These are phyloP conservation scores for Bombylius discolor DNA, from an alignment of 2,888 invertebrate species.

Conservation along the genomic window DNA sequence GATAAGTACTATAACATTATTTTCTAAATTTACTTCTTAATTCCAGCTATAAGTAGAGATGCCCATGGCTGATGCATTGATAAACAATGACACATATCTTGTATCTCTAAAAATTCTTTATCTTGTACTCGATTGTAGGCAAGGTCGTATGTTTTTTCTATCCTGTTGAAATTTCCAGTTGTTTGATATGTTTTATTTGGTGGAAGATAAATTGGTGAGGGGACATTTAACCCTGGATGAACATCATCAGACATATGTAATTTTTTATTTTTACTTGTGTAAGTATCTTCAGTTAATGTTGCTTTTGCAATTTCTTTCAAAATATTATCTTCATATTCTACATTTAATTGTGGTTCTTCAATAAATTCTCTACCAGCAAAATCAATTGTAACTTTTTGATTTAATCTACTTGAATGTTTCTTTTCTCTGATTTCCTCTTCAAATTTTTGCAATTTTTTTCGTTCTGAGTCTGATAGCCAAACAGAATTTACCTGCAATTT, in stretches of 20 bases:
- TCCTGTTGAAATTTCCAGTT: background rate
- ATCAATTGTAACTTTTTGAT: slow-evolving; percentile 62
- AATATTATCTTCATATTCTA: slow-evolving; percentile 33
- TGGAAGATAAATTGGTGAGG: slow-evolving; percentile 11
- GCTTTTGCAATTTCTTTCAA: slow-evolving; percentile 33
- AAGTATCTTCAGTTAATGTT: slow-evolving; percentile 9
- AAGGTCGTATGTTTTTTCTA: slow-evolving; percentile 19
- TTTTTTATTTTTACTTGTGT: slow-evolving; percentile 16
- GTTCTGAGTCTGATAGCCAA: slow-evolving; percentile 65
- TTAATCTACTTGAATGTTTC: slow-evolving; percentile 53
- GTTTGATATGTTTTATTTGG: background rate
- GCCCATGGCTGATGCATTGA: slow-evolving; percentile 97
- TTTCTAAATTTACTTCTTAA: slow-evolving; percentile 54
- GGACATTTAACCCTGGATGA: slow-evolving; percentile 23
- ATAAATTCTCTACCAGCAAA: slow-evolving; percentile 51
- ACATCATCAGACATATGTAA: slow-evolving; percentile 11
- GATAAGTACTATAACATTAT: background rate
- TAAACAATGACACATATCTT: slow-evolving; percentile 74
- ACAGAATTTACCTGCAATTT: slow-evolving; percentile 47
- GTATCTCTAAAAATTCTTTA: slow-evolving; percentile 63
- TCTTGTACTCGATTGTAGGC: slow-evolving; percentile 54
- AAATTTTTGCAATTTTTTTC: slow-evolving; percentile 49
- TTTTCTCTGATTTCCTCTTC: slow-evolving; percentile 53
- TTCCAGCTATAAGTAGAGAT: slow-evolving; percentile 78
- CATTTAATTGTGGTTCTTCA: slow-evolving; percentile 36